Conservation (phyloP, 1,140 invertebrate genomes). For the Pemphigus obesinymphae region DNA sequence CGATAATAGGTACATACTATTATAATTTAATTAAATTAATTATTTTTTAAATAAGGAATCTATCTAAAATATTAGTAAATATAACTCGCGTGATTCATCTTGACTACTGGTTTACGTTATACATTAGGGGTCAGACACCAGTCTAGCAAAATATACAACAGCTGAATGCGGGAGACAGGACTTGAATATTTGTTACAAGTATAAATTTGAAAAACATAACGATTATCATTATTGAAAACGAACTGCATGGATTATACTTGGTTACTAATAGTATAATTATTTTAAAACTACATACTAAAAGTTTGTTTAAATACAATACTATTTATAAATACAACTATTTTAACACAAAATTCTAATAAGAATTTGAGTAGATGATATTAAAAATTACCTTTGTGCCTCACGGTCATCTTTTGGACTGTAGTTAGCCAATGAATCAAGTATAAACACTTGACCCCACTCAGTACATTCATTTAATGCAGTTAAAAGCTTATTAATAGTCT, state of each 20-base stretch:
- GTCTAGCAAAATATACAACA: too few relatives aligned
- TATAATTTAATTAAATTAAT: not conserved
- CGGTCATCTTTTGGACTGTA: conserved; percentile 95
- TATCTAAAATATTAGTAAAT: not conserved
- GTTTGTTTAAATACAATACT: not conserved
- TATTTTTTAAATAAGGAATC: not conserved
- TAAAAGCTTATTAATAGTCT: conserved; percentile 96
- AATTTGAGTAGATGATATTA: not conserved
- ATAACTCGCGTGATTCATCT: not conserved
- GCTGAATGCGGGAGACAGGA: too few relatives aligned
- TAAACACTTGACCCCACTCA: conserved; percentile 99
- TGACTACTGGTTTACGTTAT: too few relatives aligned
- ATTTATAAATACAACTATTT: not conserved
- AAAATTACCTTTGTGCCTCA: conserved; percentile 82
- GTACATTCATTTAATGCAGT: conserved; percentile 99
- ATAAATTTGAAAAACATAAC: too few relatives aligned
- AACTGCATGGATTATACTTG: too few relatives aligned
- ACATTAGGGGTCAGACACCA: too few relatives aligned
- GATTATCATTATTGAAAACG: too few relatives aligned
- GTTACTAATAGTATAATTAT: not conserved
- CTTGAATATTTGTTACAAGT: not conserved
- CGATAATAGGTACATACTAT: not conserved
- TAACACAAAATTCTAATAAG: not conserved
- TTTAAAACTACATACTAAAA: not conserved
- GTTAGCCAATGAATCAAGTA: conserved; percentile 95